Conservation (phyloP, 2,888 invertebrate genomes). For the Aromia moschata region DNA sequence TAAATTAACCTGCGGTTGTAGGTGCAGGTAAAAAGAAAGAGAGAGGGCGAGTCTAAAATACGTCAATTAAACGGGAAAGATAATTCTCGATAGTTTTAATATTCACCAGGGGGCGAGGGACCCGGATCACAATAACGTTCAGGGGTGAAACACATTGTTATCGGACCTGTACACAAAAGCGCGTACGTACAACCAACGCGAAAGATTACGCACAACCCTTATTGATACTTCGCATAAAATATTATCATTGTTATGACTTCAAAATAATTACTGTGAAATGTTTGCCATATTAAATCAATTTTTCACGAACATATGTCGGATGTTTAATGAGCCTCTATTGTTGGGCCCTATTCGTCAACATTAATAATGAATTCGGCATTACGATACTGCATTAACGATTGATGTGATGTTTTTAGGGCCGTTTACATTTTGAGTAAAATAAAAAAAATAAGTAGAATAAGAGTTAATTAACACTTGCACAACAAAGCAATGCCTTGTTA, state of each 20-base stretch:
- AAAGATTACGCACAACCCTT: slow-evolving; percentile 43
- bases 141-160: slow-evolving; percentile 36
- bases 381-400: too few species aligned
- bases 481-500: too few species aligned
- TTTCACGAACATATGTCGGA: slow-evolving; percentile 32
- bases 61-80: slow-evolving; percentile 37
- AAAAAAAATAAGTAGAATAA: too few species aligned
- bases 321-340: slow-evolving; percentile 11
- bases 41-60: slow-evolving; percentile 18
- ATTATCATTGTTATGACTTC: slow-evolving; percentile 44
- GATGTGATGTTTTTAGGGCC: neutral
- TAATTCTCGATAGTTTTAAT: slow-evolving; percentile 41
- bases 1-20: slow-evolving; percentile 26
- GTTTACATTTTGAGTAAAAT: too few species aligned
- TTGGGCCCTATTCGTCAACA: neutral
- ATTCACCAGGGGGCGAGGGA: slow-evolving; percentile 39
- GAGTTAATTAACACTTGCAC: too few species aligned
- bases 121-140: slow-evolving; percentile 34
- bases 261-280: slow-evolving; percentile 41
- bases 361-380: neutral
- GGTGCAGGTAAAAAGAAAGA: slow-evolving; percentile 21
- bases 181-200: slow-evolving; percentile 40
- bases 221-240: slow-evolving; percentile 38
- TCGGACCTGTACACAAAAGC: slow-evolving; percentile 37
- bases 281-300: slow-evolving; percentile 37